Evolutionary conservation across 2,888 invertebrate species (phyloP).

Genomic region (Balanococcus diminutus): DNA sequence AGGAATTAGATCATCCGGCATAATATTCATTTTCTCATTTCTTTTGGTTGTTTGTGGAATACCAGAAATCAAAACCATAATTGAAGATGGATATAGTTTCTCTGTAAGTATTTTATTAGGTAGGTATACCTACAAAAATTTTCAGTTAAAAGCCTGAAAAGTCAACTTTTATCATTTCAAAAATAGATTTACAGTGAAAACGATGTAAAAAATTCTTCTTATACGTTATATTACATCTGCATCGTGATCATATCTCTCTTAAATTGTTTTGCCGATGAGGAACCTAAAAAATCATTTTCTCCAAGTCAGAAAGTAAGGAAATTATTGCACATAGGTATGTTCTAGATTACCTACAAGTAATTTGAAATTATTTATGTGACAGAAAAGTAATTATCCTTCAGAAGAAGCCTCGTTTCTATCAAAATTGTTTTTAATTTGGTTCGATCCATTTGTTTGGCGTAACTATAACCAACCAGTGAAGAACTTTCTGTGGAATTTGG

Average conservation of each 20-base stretch:
- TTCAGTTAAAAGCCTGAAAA: too few relatives aligned
- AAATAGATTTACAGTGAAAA: not conserved
- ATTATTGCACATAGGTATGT: not conserved
- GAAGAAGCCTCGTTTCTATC: not conserved
- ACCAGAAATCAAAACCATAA: slow-evolving; percentile 64
- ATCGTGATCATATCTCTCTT: not conserved
- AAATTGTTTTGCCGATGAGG: slow-evolving; percentile 27
- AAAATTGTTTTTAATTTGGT: slow-evolving; percentile 16
- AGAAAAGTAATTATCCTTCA: not conserved
- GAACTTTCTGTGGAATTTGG: not conserved
- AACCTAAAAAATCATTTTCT: not conserved
- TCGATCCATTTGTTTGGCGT: not conserved
- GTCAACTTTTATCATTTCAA: not conserved
- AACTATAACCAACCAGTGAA: not conserved
- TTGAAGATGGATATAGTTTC: not conserved
- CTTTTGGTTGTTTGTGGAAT: slow-evolving; percentile 74
- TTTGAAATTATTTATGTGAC: not conserved
- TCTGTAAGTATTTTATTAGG: not conserved
- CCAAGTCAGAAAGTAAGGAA: not conserved
- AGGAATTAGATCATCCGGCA: slow-evolving; percentile 87
- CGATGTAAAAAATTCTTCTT: not conserved
- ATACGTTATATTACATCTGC: not conserved
- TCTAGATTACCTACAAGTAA: not conserved
- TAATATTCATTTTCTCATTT: slow-evolving; percentile 90
- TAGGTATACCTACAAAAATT: not conserved